Evolutionary conservation across 2,113 vertebrate genomes (phyloP), one percentile per base, ranked within the genome.

Genomic region (Hippocampus guttulatus): DNA sequence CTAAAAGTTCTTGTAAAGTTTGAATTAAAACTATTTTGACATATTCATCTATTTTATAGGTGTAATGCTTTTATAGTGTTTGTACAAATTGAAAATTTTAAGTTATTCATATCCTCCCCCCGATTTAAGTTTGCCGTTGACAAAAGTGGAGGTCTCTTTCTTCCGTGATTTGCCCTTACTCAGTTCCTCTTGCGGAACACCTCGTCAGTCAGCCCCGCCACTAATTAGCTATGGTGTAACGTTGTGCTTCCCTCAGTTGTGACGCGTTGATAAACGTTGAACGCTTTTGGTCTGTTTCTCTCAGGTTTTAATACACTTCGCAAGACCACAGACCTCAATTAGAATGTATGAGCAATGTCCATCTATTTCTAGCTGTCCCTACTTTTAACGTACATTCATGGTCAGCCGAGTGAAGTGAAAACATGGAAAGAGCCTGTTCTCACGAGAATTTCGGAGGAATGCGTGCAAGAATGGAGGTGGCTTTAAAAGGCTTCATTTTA

Each of bases 21-120:
- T 85, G 60, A 77, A 86, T 64, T 81, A 45, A 79, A 85, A 86
- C 85, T 90, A 90, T 90, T 91, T 90, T 91, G 69, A 89, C 83
- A 91, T 87, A 81, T 79, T 88, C 80, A 84, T 87, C 79, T 88
- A 88, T 89, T 91, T 92, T 92, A 83, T 85, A 88, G 87, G 82
- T 85, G 57, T 74, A 73, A 82, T 81, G 79, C 78, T 91, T 90
- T 92, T 91, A 85, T 89, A 91, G 88, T 81, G 75, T 89, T 89
- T 91, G 87, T 90, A 90, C 73, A 88, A 84, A 85, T 73, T 63
- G 67, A 81, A 77, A 83, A 84, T 87, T 89, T 90, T 89, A 86
- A 86, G 80, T 90, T 88, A 81, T 90, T 87, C 84, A 81, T 74
- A 82, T 79, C 75, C 25, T 27, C 76, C 78, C 79, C 78, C 76